Evolutionary conservation across 1,140 invertebrate species (phyloP), one percentile per base, ranked within the genome.

Genomic region (Bombyx mandarina): DNA sequence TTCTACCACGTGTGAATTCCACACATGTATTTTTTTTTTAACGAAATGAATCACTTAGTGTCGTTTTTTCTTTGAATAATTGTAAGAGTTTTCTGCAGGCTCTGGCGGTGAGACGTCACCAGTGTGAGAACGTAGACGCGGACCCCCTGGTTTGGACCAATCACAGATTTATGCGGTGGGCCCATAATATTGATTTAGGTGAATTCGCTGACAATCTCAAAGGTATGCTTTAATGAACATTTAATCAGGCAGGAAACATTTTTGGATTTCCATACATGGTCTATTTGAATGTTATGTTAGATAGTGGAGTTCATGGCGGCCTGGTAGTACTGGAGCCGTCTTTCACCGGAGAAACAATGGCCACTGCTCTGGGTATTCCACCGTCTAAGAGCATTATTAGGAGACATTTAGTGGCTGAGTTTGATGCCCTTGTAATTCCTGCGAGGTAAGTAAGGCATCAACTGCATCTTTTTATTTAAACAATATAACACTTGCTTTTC

Each of bases 81-180:
- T 35, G 2, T 35, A 35, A 35, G 26, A 35, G 26, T 35, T 55
- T 67, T 45, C 6, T 58, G 48, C 79, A 98, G 95, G 94, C 95
- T 48, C 88, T 98, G 56, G 93, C 94, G 22, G 93, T 98, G 60
- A 90, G 96, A 67, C 90, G 96, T 66, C 92, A 95, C 75, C 94
- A 96, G 74, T 96, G 95, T 76, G 96, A 97, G 76, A 93, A 92
- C 68, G 92, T 94, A 47, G 94, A 97, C 75, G 93, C 93, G 18
- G 96, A 98, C 90, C 96, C 96, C 46, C 88, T 98, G 55, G 96
- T 98, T 22, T 98, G 97, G 97, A 98, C 96, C 61, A 98, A 97
- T 89, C 93, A 97, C 71, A 91, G 96, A 73, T 96, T 98, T 75
- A 94, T 98, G 60, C 92, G 94, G 71, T 98, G 96, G 97, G 94